phyloP scores from a whole-genome alignment of 2,113 vertebrate genomes.

The Smithornis capensis region DNA sequence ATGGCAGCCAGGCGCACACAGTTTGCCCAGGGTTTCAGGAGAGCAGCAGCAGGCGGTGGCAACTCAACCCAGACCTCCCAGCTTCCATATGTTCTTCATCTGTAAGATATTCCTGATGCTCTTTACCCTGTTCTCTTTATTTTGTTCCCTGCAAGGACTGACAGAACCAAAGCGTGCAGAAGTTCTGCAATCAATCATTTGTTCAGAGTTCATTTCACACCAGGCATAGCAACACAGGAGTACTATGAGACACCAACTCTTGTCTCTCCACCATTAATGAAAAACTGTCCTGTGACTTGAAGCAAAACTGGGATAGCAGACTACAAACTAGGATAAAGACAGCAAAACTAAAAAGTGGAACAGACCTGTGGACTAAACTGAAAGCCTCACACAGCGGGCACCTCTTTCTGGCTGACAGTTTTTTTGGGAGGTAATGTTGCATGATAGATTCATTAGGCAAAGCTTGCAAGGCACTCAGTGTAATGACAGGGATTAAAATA shows the following conservation, averaged over 20 bases:
- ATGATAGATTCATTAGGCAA: not conserved
- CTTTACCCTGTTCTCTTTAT: not conserved
- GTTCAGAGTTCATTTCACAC: not conserved
- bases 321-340: not conserved
- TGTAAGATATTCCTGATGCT: not conserved
- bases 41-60: not conserved
- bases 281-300: not conserved
- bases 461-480: not conserved
- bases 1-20: not conserved
- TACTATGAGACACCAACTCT: not conserved
- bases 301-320: not conserved
- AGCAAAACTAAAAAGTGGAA: not conserved
- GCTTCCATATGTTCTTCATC: not conserved
- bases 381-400: not conserved
- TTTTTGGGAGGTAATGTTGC: not conserved
- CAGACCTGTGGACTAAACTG: not conserved
- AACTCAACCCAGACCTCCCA: not conserved
- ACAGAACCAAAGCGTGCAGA: not conserved
- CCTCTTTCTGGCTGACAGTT: not conserved
- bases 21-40: not conserved
- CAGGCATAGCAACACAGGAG: rapidly evolving
- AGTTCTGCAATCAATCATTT: not conserved
- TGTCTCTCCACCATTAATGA: not conserved
- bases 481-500: not conserved
- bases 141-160: not conserved